Evolutionary conservation across 2,113 vertebrate genomes (phyloP), one percentile per base, ranked within the genome.

Genomic region (Elanus axillaris): DNA sequence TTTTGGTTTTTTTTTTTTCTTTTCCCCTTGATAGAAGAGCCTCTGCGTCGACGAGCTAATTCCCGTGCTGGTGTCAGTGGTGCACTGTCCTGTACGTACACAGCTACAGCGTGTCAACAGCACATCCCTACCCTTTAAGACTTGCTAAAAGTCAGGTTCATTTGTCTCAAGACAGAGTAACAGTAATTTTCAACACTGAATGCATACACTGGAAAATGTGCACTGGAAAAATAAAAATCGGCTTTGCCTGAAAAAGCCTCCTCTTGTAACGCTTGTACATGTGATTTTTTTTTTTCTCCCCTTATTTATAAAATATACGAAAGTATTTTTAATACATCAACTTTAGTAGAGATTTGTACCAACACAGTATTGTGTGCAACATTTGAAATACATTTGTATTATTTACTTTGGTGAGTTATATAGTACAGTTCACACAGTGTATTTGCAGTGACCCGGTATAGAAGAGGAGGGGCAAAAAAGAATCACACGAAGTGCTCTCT

Each of bases 271-370:
- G 77, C 94, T 47, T 60, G 38, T 62, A 97, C 90, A 73, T 88
- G 91, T 92, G 86, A 93, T 79, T 90, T 95, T 64, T 2, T 84
- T 94, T 95, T 64, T 2, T 84, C 93, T 93, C 91, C 93, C 92
- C 73, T 95, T 94, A 89, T 94, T 97, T 97, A 81, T 96, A 95
- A 97, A 86, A 96, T 90, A 97, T 88, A 94, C 64, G 56, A 88
- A 91, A 96, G 88, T 95, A 95, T 97, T 97, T 97, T 98, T 96
- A 96, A 95, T 97, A 97, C 95, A 94, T 96, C 93, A 93, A 86
- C 84, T 97, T 98, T 92, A 97, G 97, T 90, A 96, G 95, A 71
- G 84, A 87, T 97, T 97, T 96, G 96, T 97, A 97, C 95, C 94
- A 80, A 87, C 88, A 75, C 81, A 72, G 74, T 86, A 84, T 86